Conservation (phyloP, 2,797 vertebrate species). For the Gastrophryne carolinensis region DNA sequence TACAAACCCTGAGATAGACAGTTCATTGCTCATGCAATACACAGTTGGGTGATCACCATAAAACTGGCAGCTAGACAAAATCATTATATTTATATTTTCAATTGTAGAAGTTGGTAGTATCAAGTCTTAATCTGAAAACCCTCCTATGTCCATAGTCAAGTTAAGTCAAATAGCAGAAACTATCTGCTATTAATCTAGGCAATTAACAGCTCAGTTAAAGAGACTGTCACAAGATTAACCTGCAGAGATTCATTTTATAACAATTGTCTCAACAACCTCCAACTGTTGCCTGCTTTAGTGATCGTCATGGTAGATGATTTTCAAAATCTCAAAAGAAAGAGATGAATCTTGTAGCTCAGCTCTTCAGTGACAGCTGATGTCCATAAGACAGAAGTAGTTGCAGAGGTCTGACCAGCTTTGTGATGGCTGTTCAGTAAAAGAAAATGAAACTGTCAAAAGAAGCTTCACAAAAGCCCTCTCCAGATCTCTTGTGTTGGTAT, state of each 20-base stretch:
- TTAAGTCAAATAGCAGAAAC: neutral
- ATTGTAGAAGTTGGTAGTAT: too few relatives aligned
- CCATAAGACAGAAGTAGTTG: neutral
- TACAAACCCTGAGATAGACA: too few relatives aligned
- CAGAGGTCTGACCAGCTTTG: conserved; percentile 1
- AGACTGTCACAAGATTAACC: neutral
- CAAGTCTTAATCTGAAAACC: too few relatives aligned
- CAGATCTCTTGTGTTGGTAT: conserved; percentile 35
- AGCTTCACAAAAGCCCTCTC: conserved; percentile 12
- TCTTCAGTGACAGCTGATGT: neutral
- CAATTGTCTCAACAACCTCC: neutral
- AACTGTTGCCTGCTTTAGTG: too few relatives aligned
- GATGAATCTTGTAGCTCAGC: neutral
- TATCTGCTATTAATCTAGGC: neutral
- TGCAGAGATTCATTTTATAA: neutral
- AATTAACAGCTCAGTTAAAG: neutral
- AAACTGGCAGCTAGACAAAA: too few relatives aligned
- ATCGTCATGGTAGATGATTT: neutral
- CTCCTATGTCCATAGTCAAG: neutral
- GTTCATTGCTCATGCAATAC: too few relatives aligned
- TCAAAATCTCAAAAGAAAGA: neutral
- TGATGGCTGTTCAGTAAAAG: neutral
- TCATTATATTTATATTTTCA: too few relatives aligned
- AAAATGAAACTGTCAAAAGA: conserved; percentile 34
- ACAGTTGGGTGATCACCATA: too few relatives aligned